Percentiles rank a stretch among this genome's conserved stretches.
Conservation (phyloP, 2,888 invertebrate genomes). For the Nipponacmea schrenckii region DNA sequence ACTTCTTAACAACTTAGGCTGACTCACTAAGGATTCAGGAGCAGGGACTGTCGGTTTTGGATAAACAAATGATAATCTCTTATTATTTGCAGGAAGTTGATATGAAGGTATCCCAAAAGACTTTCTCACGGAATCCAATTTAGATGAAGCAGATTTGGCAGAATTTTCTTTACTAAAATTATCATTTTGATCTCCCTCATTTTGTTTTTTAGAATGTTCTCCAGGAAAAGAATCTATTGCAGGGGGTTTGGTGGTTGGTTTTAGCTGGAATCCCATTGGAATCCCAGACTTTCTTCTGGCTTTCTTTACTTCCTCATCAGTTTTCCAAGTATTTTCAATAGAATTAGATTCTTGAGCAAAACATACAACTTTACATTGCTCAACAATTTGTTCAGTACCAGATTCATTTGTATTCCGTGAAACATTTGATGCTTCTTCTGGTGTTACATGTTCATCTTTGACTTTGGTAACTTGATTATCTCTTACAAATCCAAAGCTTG, state of each 20-base stretch:
- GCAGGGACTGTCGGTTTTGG: no score
- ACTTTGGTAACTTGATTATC: neutral
- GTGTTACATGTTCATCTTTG: no score
- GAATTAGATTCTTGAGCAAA: neutral
- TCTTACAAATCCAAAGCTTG: constrained; percentile 4
- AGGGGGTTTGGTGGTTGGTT: neutral
- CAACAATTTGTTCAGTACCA: no score
- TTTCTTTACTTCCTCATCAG: neutral
- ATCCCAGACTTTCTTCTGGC: neutral
- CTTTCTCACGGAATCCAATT: neutral
- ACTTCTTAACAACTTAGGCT: no score
- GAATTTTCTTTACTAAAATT: neutral
- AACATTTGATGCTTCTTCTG: no score
- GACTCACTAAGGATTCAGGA: no score
- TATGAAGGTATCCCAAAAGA: neutral
- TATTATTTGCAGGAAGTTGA: neutral
- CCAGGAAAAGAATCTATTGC: neutral
- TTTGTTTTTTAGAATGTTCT: neutral
- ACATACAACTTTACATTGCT: no score
- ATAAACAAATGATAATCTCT: neutral
- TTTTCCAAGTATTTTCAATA: neutral
- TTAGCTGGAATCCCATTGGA: neutral
- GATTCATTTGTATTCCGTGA: no score
- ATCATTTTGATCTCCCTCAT: neutral
- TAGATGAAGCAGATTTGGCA: neutral